phyloP scores from a whole-genome alignment of 2,888 invertebrate genomes.

The Oscheius sp. region DNA sequence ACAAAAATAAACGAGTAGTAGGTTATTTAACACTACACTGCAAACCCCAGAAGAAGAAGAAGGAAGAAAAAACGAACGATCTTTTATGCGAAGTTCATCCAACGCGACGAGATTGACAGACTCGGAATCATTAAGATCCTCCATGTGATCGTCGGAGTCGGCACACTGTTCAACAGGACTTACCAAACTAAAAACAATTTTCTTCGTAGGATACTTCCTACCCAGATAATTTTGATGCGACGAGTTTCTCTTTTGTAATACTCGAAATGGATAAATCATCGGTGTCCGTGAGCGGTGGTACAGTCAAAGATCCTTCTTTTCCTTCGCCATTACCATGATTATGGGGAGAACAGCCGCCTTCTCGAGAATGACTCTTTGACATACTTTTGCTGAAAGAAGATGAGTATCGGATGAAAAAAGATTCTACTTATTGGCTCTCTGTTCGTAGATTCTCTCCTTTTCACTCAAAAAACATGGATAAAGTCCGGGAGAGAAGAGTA shows the following conservation, averaged over 20 bases:
- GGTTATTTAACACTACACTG: background rate
- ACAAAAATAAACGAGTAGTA: background rate
- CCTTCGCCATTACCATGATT: conserved; percentile 3
- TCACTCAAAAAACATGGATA: conserved; percentile 70
- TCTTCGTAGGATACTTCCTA: background rate
- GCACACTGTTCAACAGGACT: conserved; percentile 37
- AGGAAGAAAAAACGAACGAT: background rate
- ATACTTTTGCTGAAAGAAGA: conserved; percentile 33
- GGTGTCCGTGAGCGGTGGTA: background rate
- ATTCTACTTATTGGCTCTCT: conserved; percentile 92
- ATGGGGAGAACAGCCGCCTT: conserved; percentile 28
- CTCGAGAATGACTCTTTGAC: conserved; percentile 40
- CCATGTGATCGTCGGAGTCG: conserved; percentile 51
- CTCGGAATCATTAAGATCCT: conserved; percentile 59
- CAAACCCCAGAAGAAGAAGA: background rate
- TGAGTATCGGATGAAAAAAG: conserved; percentile 32
- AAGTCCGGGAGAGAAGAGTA: conserved; percentile 95
- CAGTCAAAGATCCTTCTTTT: background rate
- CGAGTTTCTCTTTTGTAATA: conserved; percentile 7
- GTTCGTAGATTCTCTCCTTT: conserved; percentile 72
- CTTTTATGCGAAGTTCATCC: conserved; percentile 64
- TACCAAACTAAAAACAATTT: conserved; percentile 32
- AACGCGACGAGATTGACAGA: conserved; percentile 68
- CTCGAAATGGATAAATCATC: conserved; percentile 31
- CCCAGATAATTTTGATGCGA: conserved; percentile 6